Evolutionary conservation across 2,797 vertebrate species (phyloP), one percentile per base, ranked within the genome.

Genomic region (Lophotriccus pileatus): DNA sequence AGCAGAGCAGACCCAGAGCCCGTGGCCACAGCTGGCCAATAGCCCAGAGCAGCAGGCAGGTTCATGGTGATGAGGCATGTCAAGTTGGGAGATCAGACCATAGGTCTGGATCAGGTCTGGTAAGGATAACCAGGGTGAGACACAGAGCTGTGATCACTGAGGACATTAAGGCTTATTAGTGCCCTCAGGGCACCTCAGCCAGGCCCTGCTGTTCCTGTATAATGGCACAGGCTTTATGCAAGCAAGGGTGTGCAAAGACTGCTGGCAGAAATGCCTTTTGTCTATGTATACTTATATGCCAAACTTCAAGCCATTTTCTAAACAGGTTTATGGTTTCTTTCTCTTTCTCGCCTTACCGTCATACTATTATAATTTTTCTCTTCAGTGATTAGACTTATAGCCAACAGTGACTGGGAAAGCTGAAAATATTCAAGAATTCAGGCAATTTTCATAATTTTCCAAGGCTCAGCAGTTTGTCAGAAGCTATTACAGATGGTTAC

Each of bases 11-110:
- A 21, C 18, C 17, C 25, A 64, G 66, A 25, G 34, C 30, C 21
- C 14, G 2, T 0, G 1, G 32, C 21, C 50, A 21, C 0, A 1
- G 7, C 34, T 0, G 1, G 28, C 9, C 1, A 4, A 30, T 36
- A 46, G 21, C 16, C 43, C 47, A 39, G 46, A 24, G 25, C 23
- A 58, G 32, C 64, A 83, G 47, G 46, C n/a, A 46, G 12, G 32
- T 12, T 83, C 55, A 34, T 19, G 24, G 41, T 10, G 49, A n/a
- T 37, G 22, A 34, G 30, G 22, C 8, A 22, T 9, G 28, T 32
- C 49, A 67, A 62, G 7, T 0, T 89, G 60, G 56, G 9, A 56
- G n/a, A 41, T 22, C 23, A 49, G 34, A 53, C 5, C 41, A 18
- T 10, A 37, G 43, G 16, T n/a, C 34, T 1, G 4, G 47, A 32